Percentiles rank a stretch among this genome's conserved stretches.
phyloP scores from a whole-genome alignment of 2,797 vertebrate species.

The Semaprochilodus insignis region DNA sequence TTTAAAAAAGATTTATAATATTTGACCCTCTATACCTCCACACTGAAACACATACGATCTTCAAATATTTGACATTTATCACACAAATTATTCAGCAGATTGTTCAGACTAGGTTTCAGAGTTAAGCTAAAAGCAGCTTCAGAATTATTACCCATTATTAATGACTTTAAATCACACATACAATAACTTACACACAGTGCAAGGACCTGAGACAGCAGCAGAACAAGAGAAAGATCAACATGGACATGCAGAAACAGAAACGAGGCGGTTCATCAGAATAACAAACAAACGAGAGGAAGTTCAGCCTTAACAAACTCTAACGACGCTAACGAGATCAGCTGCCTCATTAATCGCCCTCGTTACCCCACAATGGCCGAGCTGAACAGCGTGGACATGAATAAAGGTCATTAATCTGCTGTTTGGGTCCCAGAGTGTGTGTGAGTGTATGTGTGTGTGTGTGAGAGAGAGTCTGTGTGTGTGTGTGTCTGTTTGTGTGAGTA shows the following conservation, averaged over 20 bases:
- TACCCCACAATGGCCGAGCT: background rate
- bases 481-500: background rate
- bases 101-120: too few species aligned
- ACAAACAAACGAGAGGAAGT: background rate
- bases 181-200: too few species aligned
- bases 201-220: too few species aligned
- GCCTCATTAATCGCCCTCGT: background rate
- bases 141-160: too few species aligned
- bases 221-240: background rate
- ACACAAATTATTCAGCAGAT: too few species aligned
- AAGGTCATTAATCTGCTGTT: constrained; percentile 27
- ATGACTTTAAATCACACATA: too few species aligned
- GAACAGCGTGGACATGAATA: background rate
- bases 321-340: background rate
- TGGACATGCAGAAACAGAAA: constrained; percentile 1
- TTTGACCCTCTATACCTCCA: too few species aligned
- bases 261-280: background rate
- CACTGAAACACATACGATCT: too few species aligned
- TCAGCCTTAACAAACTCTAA: background rate
- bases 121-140: too few species aligned
- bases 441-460: background rate
- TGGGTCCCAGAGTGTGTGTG: background rate
- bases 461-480: background rate
- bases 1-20: too few species aligned
- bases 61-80: too few species aligned